Conservation (phyloP, 2,797 vertebrate genomes). For the Melanotaenia boesemani region DNA sequence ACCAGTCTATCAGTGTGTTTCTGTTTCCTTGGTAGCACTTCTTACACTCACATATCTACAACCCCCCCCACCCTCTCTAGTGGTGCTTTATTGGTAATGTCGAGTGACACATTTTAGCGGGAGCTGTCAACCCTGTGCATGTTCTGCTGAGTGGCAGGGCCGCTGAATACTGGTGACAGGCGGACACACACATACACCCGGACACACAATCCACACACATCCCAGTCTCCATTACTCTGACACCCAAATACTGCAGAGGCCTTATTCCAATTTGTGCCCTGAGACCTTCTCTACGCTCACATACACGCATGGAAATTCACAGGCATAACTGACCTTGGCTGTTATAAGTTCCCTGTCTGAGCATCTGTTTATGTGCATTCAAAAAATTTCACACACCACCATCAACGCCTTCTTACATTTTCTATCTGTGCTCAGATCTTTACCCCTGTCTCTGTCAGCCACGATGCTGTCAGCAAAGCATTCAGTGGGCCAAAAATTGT, state of each 20-base stretch:
- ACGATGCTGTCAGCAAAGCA: constrained; percentile 71
- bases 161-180: constrained; percentile 60
- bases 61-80: constrained; percentile 38
- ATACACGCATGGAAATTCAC: constrained; percentile 28
- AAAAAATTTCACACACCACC: constrained; percentile 33
- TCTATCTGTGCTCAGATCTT: constrained; percentile 48
- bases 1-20: constrained; percentile 6
- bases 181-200: constrained; percentile 35
- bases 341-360: constrained; percentile 7
- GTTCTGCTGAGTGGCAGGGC: constrained; percentile 76
- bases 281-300: constrained; percentile 20
- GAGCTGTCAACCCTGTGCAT: constrained; percentile 77
- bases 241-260: constrained; percentile 44
- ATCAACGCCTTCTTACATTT: constrained; percentile 15
- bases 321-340: constrained; percentile 51
- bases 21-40: constrained; percentile 26
- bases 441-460: constrained; percentile 42
- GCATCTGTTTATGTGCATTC: constrained; percentile 5
- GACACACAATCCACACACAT: constrained; percentile 47
- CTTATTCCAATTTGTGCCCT: constrained; percentile 49
- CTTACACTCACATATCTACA: constrained; percentile 16
- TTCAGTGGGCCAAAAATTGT: constrained; percentile 57
- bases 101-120: constrained; percentile 82
- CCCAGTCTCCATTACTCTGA: constrained; percentile 52
- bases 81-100: constrained; percentile 78